Conservation (phyloP, 2,797 vertebrate genomes). For the Threskiornis aethiopicus region DNA sequence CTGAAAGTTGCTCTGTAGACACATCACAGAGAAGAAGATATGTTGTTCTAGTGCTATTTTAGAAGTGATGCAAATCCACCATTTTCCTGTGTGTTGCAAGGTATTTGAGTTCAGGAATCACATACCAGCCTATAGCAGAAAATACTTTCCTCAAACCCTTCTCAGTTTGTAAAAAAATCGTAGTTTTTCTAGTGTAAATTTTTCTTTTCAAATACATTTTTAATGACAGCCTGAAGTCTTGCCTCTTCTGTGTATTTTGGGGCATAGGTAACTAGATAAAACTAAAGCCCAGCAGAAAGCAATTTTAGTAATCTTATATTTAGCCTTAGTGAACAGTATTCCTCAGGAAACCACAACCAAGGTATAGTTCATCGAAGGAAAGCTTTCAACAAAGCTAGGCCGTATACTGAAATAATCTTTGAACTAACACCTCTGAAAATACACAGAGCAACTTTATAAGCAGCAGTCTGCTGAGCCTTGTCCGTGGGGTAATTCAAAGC, state of each 20-base stretch:
- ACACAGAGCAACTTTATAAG: background rate
- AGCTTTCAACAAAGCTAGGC: conserved; percentile 43
- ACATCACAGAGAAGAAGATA: background rate
- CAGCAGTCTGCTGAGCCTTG: conserved; percentile 3
- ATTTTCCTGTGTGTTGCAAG: background rate
- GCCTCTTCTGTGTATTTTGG: conserved; percentile 32
- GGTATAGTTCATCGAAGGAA: background rate
- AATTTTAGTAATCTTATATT: background rate
- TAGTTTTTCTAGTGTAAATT: background rate
- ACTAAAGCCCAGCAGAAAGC: conserved; percentile 39
- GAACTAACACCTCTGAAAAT: conserved; percentile 22
- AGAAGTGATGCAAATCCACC: background rate
- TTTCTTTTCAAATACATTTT: conserved; percentile 20
- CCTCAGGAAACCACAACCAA: conserved; percentile 21
- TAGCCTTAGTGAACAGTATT: conserved; percentile 21
- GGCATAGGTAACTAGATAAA: conserved; percentile 37
- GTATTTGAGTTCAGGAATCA: background rate
- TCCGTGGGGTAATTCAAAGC: conserved; percentile 13
- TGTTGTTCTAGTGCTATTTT: background rate
- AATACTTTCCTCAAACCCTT: background rate
- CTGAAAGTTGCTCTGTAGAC: background rate
- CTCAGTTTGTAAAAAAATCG: background rate
- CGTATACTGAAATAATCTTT: conserved; percentile 50
- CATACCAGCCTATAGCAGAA: background rate
- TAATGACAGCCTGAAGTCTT: conserved; percentile 26